Evolutionary conservation across 2,113 vertebrate genomes (phyloP), one percentile per base, ranked within the genome.

Genomic region (Mugil cephalus): DNA sequence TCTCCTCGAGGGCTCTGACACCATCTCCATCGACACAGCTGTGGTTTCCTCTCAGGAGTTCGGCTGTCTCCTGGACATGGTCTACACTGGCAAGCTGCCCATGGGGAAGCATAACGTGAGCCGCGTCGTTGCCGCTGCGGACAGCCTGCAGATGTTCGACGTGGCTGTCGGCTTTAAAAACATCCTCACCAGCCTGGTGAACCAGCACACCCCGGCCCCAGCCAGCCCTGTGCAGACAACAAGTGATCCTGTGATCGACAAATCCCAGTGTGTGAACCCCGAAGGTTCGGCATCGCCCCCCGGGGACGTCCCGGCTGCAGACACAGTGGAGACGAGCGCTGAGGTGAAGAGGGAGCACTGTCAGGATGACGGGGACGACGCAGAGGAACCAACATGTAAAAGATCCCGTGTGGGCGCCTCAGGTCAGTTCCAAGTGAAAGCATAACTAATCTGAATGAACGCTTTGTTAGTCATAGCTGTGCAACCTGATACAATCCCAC

Each of bases 61-160:
- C 46, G 91, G 80, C 1, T 94, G 95, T 52, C 87, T 97, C 62
- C 76, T 98, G 77, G 95, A 97, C 74, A 94, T 97, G 92, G 88
- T 94, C 78, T 96, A 97, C 78, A 95, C 94, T 0, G 96, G 95
- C 30, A 96, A 91, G 54, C 91, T 98, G 11, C 94, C 95, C 0
- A 67, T 93, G 5, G 95, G 96, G 48, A 96, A 96, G 68, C 95
- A 97, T 90, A 96, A 96, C 80, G 94, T 96, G 64, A 94, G 94
- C 46, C 94, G 94, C 63, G 87, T 96, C 19, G 93, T 96, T 19
- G 93, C 95, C 0, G 80, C 95, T 1, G 96, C 97, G 0, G 95
- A 96, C 87, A 96, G 93, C 86, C 93, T 98, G 50, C 96, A 97
- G 91, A 96, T 97, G 96, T 96, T 96, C n/a, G 95, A 98, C 6